Evolutionary conservation across 2,888 invertebrate species (phyloP).

Genomic region (Tanypteryx hageni): DNA sequence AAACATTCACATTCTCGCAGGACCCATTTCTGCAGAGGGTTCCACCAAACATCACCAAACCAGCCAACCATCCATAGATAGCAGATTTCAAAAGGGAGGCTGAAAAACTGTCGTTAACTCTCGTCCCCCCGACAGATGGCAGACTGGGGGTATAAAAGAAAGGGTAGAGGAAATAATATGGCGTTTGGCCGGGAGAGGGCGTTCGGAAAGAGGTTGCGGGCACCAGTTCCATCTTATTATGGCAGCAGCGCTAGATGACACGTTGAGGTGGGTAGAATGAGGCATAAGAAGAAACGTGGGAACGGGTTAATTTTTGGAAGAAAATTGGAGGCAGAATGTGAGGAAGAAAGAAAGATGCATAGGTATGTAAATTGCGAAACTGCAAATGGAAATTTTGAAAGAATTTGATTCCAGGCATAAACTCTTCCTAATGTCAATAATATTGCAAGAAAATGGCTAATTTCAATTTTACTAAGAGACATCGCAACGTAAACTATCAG

Average conservation of each 20-base stretch:
- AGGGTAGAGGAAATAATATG: background rate
- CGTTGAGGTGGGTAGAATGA: background rate
- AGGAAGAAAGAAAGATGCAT: background rate
- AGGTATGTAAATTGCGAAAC: background rate
- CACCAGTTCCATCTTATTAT: constrained; percentile 25
- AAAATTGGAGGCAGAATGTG: background rate
- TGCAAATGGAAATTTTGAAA: too few relatives aligned
- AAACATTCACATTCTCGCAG: too few relatives aligned
- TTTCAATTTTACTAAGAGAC: too few relatives aligned
- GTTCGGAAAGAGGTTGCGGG: background rate
- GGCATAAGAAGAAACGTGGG: background rate
- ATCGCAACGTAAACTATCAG: too few relatives aligned
- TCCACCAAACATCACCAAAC: background rate
- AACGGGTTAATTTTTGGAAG: too few relatives aligned
- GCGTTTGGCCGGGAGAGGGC: background rate
- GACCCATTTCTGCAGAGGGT: background rate
- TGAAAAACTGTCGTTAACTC: background rate
- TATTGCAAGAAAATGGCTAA: too few relatives aligned
- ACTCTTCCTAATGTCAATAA: too few relatives aligned
- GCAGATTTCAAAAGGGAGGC: background rate
- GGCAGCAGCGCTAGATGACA: background rate
- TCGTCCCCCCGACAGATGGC: background rate
- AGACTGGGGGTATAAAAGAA: background rate
- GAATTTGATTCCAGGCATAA: too few relatives aligned
- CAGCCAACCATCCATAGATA: background rate